Evolutionary conservation across 2,888 invertebrate genomes (phyloP).

Genomic region (Sesia apiformis): DNA sequence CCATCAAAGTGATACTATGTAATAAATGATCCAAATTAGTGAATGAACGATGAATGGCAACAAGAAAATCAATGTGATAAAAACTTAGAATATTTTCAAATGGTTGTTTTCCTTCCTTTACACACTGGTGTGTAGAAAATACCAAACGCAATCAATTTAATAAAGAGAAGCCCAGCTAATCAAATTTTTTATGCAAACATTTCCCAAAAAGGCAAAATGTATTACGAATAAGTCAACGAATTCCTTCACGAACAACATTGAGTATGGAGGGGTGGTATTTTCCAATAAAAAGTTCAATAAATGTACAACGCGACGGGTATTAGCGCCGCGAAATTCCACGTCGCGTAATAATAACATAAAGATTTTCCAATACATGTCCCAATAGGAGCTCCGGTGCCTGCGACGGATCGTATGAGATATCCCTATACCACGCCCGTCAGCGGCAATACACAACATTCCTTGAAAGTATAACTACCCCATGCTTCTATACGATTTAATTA

Average conservation of each 20-base stretch:
- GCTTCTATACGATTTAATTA: not conserved
- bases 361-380: constrained; percentile 57
- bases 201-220: constrained; percentile 12
- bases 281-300: constrained; percentile 60
- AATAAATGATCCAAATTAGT: too few species aligned
- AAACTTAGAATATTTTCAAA: too few species aligned
- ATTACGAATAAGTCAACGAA: constrained; percentile 13
- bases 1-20: too few species aligned
- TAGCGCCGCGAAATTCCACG: constrained; percentile 47
- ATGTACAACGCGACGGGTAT: constrained; percentile 53
- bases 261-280: constrained; percentile 42
- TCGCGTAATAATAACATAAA: constrained; percentile 61
- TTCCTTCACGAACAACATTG: constrained; percentile 19
- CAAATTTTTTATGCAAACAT: constrained; percentile 16
- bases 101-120: too few species aligned
- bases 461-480: too few species aligned
- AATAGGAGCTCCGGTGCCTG: constrained; percentile 26
- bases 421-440: not conserved
- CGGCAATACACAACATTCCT: too few species aligned
- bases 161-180: not conserved
- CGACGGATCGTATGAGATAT: constrained; percentile 7
- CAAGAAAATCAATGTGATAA: too few species aligned
- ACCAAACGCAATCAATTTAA: not conserved
- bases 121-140: not conserved
- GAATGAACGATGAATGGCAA: too few species aligned